Evolutionary conservation across 2,797 vertebrate genomes (phyloP), one percentile per base, ranked within the genome.

Genomic region (Podarcis lilfordi): DNA sequence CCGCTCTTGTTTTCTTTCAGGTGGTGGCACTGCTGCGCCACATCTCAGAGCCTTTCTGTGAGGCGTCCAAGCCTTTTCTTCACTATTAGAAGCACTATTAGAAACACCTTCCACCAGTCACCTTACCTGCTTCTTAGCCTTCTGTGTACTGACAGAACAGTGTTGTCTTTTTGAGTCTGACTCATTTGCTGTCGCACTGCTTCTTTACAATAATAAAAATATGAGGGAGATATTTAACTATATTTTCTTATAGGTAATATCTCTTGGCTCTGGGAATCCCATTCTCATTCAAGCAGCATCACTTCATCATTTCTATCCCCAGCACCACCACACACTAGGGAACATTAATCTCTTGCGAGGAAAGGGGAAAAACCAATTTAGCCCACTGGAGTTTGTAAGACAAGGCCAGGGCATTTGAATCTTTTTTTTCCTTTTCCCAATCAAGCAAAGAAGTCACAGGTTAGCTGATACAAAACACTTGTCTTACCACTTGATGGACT

Each of bases 121-220:
- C 27, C 76, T 89, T 91, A 91, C 91, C 91, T 1, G 87, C 84
- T 94, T 90, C 89, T 90, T 64, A 19, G 68, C 92, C 94, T 95
- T 93, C 92, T 91, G 91, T 91, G 92, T 90, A 89, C 85, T 94
- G 92, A 87, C 92, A 82, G 89, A 64, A 92, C 91, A 92, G 92
- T 92, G 86, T 94, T 90, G 84, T 88, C 92, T 94, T 96, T 91
- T 91, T 64, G 61, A 23, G 61, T 23, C 61, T 19, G 89, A 90
- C 90, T 93, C 91, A 82, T 89, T 94, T 94, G 86, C 93, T 72
- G n/a, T n/a, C 93, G 91, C 88, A 91, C 88, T 93, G 89, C 94
- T 96, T 94, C 92, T 94, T 94, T 19, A 64, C 0, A 64, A 64
- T 55, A 55, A 55, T 86, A 92, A 66, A 32, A 68, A 81, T 32